Evolutionary conservation across 2,888 invertebrate genomes (phyloP), one percentile per base, ranked within the genome.

Genomic region (Aspidapion aeneum): DNA sequence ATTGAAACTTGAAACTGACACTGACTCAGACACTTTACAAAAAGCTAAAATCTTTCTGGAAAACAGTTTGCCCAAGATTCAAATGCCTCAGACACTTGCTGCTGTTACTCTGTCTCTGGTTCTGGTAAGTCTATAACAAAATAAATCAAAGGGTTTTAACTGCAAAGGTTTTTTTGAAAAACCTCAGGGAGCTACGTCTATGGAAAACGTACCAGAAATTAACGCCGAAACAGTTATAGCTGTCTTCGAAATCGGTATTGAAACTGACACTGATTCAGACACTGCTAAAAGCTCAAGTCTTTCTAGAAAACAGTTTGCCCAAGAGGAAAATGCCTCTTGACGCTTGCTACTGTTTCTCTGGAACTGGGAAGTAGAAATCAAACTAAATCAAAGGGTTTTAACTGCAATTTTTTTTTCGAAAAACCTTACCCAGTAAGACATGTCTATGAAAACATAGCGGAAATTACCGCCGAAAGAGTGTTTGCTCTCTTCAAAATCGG

Each of bases 391-490:
- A n/a, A n/a, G n/a, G n/a, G n/a, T n/a, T n/a, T n/a, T n/a, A n/a
- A n/a, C n/a, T n/a, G n/a, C n/a, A n/a, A n/a, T n/a, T n/a, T n/a
- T n/a, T n/a, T n/a, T 49, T n/a, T 63, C 55, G 57, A 70, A 65
- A 61, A 84, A 84, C 71, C 80, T 83, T 78, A 83, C 82, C 0
- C 72, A 81, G 48, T 81, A 83, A 49, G 79, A 81, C 66, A 79
- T 83, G 61, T 77, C 82, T 56, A 80, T 84, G 75, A 86, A 68
- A 82, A 85, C 66, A 82, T 81, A 61, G 83, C 86, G 2, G 85
- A 86, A 77, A 82, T 86, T 0, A 87, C 88, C 0, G 87, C 87
- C 0, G 86, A 87, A 72, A 87, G 87, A 1, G 78, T 88, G 55
- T 83, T 83, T 1, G 81, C 85, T 19, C 79, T 87, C 9, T 80